Evolutionary conservation across 2,113 vertebrate genomes (phyloP).

Genomic region (Protobothrops mucrosquamatus): DNA sequence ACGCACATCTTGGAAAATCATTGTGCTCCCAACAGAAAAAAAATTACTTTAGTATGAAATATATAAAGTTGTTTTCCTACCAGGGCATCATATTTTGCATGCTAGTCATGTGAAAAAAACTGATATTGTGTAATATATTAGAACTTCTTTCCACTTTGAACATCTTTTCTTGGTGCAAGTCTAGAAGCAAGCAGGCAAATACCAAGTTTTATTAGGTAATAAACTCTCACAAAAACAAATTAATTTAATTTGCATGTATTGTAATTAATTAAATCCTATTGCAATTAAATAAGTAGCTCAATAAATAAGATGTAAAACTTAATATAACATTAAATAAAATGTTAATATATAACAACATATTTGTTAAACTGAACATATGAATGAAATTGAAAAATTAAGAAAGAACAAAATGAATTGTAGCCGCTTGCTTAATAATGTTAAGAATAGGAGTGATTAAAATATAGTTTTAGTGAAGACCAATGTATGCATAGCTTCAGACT

Average conservation of each 20-base stretch:
- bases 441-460: neutral
- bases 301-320: neutral
- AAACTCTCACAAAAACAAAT: neutral
- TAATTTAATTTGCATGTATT: neutral
- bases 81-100: neutral
- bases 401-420: neutral
- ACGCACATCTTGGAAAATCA: neutral
- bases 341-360: neutral
- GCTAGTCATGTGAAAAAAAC: neutral
- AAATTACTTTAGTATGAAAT: neutral
- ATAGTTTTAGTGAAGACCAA: neutral
- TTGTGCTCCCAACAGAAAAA: neutral
- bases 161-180: neutral
- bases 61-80: neutral
- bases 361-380: neutral
- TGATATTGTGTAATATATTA: neutral
- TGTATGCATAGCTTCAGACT: neutral
- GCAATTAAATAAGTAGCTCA: neutral
- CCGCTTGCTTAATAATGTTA: neutral
- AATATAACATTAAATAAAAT: neutral
- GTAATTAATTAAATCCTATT: neutral
- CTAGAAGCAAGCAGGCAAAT: neutral
- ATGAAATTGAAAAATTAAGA: neutral
- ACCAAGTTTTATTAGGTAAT: neutral
- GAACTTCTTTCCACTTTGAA: neutral